Percentiles rank a stretch among this genome's conserved stretches.
phyloP scores from a whole-genome alignment of 2,113 vertebrate genomes.

The Chitala chitala region DNA sequence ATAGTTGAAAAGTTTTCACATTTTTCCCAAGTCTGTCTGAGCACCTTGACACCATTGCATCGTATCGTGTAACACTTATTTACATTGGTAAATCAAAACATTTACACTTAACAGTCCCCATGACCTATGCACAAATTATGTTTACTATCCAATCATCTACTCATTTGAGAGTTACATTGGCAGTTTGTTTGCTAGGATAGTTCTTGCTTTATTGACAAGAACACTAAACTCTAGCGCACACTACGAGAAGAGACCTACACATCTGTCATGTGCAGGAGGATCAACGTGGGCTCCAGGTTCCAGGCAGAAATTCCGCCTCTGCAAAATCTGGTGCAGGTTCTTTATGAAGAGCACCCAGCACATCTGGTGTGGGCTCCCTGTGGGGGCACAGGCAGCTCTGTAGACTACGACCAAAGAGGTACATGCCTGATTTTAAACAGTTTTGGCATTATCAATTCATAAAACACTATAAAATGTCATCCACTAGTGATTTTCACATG shows the following conservation, averaged over 20 bases:
- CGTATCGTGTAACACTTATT: too few relatives aligned
- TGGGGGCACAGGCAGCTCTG: slow-evolving; percentile 53
- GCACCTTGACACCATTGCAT: too few relatives aligned
- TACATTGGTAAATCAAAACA: too few relatives aligned
- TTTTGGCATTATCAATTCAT: too few relatives aligned
- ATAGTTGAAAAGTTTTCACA: too few relatives aligned
- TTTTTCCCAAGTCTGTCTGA: too few relatives aligned
- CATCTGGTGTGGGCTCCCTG: slow-evolving; percentile 68
- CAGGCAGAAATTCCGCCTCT: slow-evolving; percentile 65
- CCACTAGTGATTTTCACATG: not conserved
- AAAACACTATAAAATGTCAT: not conserved
- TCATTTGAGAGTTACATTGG: too few relatives aligned
- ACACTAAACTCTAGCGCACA: not conserved
- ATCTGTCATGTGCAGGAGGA: slow-evolving; percentile 50
- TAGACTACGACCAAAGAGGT: slow-evolving; percentile 58
- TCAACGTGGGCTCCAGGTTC: slow-evolving; percentile 66
- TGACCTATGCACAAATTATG: too few relatives aligned
- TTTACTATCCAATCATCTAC: too few relatives aligned
- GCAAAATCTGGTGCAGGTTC: slow-evolving; percentile 32
- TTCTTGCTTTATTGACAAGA: not conserved
- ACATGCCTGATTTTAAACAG: not conserved
- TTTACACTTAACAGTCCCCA: too few relatives aligned
- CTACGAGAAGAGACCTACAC: not conserved
- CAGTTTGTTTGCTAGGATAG: too few relatives aligned
- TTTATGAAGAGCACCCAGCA: slow-evolving; percentile 44